Conservation (phyloP, 2,113 vertebrate species). For the Prochilodus magdalenae region DNA sequence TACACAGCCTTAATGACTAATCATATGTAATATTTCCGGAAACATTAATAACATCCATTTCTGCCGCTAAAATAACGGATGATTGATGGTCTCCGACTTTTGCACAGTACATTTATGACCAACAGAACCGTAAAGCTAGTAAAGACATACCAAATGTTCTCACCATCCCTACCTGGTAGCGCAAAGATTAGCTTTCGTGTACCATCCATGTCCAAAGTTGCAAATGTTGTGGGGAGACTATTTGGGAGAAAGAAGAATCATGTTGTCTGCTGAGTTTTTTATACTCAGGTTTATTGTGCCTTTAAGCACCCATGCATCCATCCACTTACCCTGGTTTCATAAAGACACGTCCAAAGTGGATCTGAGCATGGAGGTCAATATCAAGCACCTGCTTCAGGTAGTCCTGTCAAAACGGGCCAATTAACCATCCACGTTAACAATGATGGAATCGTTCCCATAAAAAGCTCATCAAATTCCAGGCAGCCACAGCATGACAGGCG, state of each 20-base stretch:
- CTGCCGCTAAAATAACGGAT: background rate
- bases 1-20: too few species aligned
- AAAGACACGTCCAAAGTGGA: slow-evolving; percentile 98
- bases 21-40: too few species aligned
- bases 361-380: slow-evolving; percentile 98
- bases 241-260: slow-evolving; percentile 47
- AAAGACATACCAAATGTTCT: slow-evolving; percentile 54
- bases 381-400: slow-evolving; percentile 99
- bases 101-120: background rate
- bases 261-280: background rate
- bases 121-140: slow-evolving; percentile 16
- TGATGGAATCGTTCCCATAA: slow-evolving; percentile 23
- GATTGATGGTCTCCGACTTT: background rate
- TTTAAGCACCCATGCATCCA: slow-evolving; percentile 25
- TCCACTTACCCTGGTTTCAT: slow-evolving; percentile 98
- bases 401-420: slow-evolving; percentile 81
- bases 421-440: slow-evolving; percentile 27
- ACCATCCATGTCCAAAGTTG: slow-evolving; percentile 96
- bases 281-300: background rate
- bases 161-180: slow-evolving; percentile 92
- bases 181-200: slow-evolving; percentile 99
- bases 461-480: slow-evolving; percentile 18
- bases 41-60: too few species aligned
- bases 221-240: slow-evolving; percentile 98
- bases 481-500: slow-evolving; percentile 13